Percentiles rank a stretch among this genome's conserved stretches.
Evolutionary conservation across 2,113 vertebrate species (phyloP).

Genomic region (Hippolais icterina): DNA sequence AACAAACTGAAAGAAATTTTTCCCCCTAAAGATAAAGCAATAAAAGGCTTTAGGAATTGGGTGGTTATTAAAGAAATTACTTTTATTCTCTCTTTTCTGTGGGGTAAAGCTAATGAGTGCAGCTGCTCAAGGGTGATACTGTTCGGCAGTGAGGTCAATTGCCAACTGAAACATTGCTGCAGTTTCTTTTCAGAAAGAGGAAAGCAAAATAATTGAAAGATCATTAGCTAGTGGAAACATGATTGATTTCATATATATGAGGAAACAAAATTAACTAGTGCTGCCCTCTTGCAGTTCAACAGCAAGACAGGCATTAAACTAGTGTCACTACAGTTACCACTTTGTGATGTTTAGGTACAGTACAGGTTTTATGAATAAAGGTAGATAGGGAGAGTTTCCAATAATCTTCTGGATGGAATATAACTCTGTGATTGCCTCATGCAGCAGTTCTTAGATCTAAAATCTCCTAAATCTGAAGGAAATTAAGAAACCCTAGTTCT

Average conservation of each 20-base stretch:
- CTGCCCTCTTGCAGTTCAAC: background rate
- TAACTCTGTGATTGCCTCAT: background rate
- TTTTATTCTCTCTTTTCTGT: background rate
- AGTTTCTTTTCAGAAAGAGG: background rate
- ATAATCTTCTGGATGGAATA: background rate
- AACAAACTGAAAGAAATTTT: background rate
- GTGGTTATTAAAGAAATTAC: background rate
- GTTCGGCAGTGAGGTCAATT: background rate
- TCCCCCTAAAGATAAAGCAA: background rate
- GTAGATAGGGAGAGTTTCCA: background rate
- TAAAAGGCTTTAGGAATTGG: background rate
- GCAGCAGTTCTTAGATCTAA: background rate
- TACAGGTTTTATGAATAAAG: background rate
- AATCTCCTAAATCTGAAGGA: background rate
- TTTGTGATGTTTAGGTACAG: background rate
- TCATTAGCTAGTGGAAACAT: background rate
- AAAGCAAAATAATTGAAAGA: background rate
- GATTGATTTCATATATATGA: background rate
- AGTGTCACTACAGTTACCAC: background rate
- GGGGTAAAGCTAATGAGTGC: background rate
- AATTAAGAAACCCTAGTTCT: background rate
- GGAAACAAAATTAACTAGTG: background rate
- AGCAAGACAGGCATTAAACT: background rate
- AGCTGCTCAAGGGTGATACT: background rate
- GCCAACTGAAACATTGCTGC: background rate